Evolutionary conservation across 2,888 invertebrate genomes (phyloP), one percentile per base, ranked within the genome.

Genomic region (Dexiosoma caninum): DNA sequence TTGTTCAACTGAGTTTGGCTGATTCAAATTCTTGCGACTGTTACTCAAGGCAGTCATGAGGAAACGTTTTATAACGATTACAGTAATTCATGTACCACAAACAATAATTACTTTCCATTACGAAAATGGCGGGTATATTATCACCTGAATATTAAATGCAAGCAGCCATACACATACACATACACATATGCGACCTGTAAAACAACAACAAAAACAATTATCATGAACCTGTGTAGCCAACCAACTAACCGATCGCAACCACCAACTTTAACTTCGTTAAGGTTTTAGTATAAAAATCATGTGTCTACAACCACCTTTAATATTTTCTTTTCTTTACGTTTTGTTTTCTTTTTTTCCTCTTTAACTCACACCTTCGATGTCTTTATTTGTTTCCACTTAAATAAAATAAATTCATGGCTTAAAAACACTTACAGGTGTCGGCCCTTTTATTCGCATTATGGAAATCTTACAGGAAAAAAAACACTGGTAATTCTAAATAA

Each of bases 91-190:
- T 86, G 80, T 84, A 85, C 87, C 85, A 86, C 88, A 87, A 86
- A 88, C 88, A 87, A 87, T 86, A 88, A 88, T 88, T 88, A 88
- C 87, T 89, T 88, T 88, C 87, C 89, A 89, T 89, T 89, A 89
- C 86, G 88, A 86, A 88, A 88, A 89, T 89, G 88, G 89, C 88
- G 88, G 89, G 86, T 88, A 89, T 88, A 89, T 89, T 89, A 89
- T 89, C 89, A 89, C 89, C 89, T 89, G 89, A 86, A 86, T 86
- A 87, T 87, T 86, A 80, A 84, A 87, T 85, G 86, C 53, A 66
- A n/a, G 71, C 42, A 49, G 42, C 51, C 19, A 23, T 21, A 27
- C 23, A 32, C 10, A 19, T 85, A 75, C 83, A 86, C 85, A 86
- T 10, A 14, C 23, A 9, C 85, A 27, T 37, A 35, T 37, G 5